Percentiles rank a stretch among this genome's conserved stretches.
Conservation (phyloP, 2,113 vertebrate genomes). For the Callipepla californica region DNA sequence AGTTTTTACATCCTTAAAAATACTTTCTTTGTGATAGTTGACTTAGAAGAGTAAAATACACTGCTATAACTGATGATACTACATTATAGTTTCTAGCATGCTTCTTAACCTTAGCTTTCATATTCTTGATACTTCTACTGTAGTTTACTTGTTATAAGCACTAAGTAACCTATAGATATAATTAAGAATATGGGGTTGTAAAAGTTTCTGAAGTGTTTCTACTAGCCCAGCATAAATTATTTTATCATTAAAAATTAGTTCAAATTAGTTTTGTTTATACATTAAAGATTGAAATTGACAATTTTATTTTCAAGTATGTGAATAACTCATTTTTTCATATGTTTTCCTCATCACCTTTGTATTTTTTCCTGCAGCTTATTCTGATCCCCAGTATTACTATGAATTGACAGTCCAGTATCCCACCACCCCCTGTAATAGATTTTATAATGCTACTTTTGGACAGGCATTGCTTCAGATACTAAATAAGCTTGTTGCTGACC, state of each 20-base stretch:
- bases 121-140: not conserved
- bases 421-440: conserved; percentile 55
- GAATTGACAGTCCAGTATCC: conserved; percentile 67
- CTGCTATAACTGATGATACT: not conserved
- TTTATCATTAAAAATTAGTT: not conserved
- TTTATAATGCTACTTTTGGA: conserved; percentile 61
- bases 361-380: conserved; percentile 50
- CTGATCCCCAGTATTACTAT: conserved; percentile 49
- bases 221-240: not conserved
- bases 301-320: not conserved
- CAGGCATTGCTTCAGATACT: conserved; percentile 61
- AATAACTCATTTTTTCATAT: not conserved
- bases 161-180: not conserved
- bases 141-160: not conserved
- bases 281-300: not conserved
- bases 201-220: not conserved
- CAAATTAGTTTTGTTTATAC: not conserved
- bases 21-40: not conserved
- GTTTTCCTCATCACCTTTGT: not conserved
- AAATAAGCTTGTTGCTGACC: conserved; percentile 53
- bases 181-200: not conserved
- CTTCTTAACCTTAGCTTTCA: not conserved
- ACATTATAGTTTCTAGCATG: not conserved
- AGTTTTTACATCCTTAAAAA: not conserved
- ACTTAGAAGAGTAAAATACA: not conserved